These are phyloP conservation scores for Thymallus thymallus DNA, from an alignment of 2,113 vertebrate genomes.

Conservation along the genomic window DNA sequence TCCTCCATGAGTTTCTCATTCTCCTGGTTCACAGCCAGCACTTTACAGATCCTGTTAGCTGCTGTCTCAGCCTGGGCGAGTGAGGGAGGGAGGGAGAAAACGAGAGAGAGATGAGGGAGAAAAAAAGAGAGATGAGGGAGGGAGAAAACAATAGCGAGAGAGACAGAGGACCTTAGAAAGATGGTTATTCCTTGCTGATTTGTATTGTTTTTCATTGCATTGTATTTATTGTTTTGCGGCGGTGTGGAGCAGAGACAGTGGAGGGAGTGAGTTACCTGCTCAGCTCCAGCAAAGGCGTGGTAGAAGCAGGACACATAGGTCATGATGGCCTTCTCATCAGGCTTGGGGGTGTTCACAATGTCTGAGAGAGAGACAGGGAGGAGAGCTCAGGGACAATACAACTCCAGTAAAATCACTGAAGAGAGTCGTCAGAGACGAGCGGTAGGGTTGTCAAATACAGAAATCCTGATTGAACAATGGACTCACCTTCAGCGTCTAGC, in stretches of 20 bases:
- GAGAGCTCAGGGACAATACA: background rate
- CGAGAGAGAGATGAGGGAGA: too few relatives aligned
- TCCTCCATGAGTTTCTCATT: slow-evolving; percentile 76
- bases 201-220: too few relatives aligned
- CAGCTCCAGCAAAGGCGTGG: slow-evolving; percentile 89
- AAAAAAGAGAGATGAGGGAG: too few relatives aligned
- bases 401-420: background rate
- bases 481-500: slow-evolving; percentile 86
- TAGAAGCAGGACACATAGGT: slow-evolving; percentile 94
- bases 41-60: slow-evolving; percentile 73
- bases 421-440: background rate
- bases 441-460: background rate
- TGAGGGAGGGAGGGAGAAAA: too few relatives aligned
- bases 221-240: too few relatives aligned
- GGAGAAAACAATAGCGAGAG: background rate
- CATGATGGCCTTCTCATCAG: slow-evolving; percentile 92
- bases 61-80: slow-evolving; percentile 66
- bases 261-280: slow-evolving; percentile 74
- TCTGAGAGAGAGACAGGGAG: slow-evolving; percentile 60
- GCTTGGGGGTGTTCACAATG: slow-evolving; percentile 90
- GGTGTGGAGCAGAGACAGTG: background rate
- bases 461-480: background rate
- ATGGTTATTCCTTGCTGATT: too few relatives aligned
- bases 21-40: slow-evolving; percentile 74
- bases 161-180: too few relatives aligned